These are phyloP conservation scores for Drosophila algonquin DNA, from an alignment of 2,888 invertebrate species.

Conservation along the genomic window DNA sequence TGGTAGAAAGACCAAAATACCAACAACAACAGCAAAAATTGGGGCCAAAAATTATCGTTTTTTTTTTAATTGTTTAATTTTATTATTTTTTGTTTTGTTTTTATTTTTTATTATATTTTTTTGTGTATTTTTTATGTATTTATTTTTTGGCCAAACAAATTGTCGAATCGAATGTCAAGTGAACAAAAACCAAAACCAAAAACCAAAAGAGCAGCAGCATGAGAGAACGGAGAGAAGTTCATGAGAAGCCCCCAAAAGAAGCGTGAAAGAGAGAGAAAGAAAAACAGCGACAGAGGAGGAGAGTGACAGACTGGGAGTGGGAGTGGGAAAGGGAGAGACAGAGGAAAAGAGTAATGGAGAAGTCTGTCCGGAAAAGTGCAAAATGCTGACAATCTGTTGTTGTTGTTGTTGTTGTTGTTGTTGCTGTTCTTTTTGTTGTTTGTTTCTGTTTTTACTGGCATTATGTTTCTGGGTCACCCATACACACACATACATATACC, in stretches of 20 bases:
- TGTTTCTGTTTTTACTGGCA: conserved; percentile 62
- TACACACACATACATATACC: not conserved
- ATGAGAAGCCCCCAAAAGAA: conserved; percentile 30
- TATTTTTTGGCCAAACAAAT: conserved; percentile 21
- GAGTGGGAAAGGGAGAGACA: no score
- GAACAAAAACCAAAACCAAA: conserved; percentile 9
- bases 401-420: conserved; percentile 46
- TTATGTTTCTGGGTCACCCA: conserved; percentile 73
- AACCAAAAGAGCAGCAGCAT: not conserved
- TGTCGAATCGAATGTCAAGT: conserved; percentile 58
- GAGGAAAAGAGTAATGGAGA: not conserved
- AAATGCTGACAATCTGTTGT: conserved; percentile 65
- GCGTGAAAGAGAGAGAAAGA: not conserved
- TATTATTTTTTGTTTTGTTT: not conserved
- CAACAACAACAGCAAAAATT: conserved; percentile 8
- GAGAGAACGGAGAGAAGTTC: conserved; percentile 19
- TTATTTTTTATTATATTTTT: conserved; percentile 19
- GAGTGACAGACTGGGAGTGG: no score
- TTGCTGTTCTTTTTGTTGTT: conserved; percentile 22
- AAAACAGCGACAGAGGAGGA: not conserved
- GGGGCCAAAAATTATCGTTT: conserved; percentile 39
- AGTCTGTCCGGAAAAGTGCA: conserved; percentile 53
- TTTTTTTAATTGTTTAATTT: not conserved
- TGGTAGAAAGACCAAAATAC: conserved; percentile 41
- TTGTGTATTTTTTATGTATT: conserved; percentile 25